Base-by-base conservation (phyloP, 2,888 invertebrate species). In the Selenia dentaria region DNA sequence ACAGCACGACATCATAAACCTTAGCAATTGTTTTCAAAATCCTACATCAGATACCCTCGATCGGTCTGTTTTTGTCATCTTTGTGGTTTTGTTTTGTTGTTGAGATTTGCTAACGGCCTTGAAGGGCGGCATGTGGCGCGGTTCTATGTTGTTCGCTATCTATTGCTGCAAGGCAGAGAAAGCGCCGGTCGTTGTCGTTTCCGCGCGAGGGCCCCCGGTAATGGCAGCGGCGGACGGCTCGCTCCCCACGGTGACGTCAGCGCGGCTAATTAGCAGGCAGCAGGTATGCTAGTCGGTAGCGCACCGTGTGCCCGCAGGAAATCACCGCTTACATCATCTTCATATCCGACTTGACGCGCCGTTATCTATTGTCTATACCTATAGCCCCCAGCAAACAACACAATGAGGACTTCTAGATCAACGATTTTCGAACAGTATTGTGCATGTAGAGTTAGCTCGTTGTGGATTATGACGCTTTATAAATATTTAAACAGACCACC, bases 181-280 rank as follows among this genome's bases (percentile, higher is more conserved):
- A 88, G 84, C 85, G 70, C 60, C 84, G 88, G 87, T 83, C 87
- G 82, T 87, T 86, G 87, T 87, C 86, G 82, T 88, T 87, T 88
- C 84, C 87, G 83, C 89, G 83, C 83, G 83, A 86, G 71, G 83
- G 87, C 83, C 65, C 68, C 70, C 74, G 59, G 72, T 89, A 87
- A 88, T 86, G 79, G 80, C 79, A 67, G 72, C 62, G 60, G 66
- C 59, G 42, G 41, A 34, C 31, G 70, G 76, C 69, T 39, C 69
- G 74, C 75, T 77, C 79, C 79, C 64, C 73, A 67, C 70, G 62
- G 61, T 89, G 88, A 88, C 86, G 88, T 89, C 87, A 88, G 61
- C 64, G 56, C 58, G 60, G 72, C 74, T 85, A 87, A 87, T 89
- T 87, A 88, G 75, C 75, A 83, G 64, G 80, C 84, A 74, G 64